These are phyloP conservation scores for Celastrina argiolus DNA, from an alignment of 2,888 invertebrate genomes.

Conservation along the genomic window DNA sequence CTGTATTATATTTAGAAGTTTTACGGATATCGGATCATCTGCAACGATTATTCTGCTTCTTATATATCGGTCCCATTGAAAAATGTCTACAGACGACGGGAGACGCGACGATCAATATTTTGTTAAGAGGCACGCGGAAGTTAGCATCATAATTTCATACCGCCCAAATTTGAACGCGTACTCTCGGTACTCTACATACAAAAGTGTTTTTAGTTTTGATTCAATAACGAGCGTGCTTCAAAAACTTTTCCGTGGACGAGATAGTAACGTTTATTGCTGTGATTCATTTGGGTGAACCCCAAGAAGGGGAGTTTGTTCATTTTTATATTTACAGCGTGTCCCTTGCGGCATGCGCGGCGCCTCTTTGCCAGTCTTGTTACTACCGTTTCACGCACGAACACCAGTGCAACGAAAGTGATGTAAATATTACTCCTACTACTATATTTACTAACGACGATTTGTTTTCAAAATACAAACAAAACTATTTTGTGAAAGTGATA, in stretches of 20 bases:
- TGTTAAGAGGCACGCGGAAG: constrained; percentile 60
- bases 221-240: constrained; percentile 43
- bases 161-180: constrained; percentile 56
- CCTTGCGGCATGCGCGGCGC: constrained; percentile 75
- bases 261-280: constrained; percentile 60
- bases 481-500: constrained; percentile 46
- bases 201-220: constrained; percentile 31
- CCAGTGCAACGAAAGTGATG: constrained; percentile 67
- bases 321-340: constrained; percentile 76
- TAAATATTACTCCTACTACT: constrained; percentile 72
- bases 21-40: constrained; percentile 57
- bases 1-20: constrained; percentile 55
- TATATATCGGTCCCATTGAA: constrained; percentile 50
- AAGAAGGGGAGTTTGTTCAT: constrained; percentile 76
- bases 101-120: constrained; percentile 71
- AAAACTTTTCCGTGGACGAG: constrained; percentile 47
- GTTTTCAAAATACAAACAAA: constrained; percentile 55
- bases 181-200: constrained; percentile 26
- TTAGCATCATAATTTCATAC: constrained; percentile 53
- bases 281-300: constrained; percentile 72
- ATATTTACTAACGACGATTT: constrained; percentile 67
- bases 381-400: constrained; percentile 73
- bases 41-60: constrained; percentile 57
- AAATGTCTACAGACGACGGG: constrained; percentile 54
- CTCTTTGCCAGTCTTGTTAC: constrained; percentile 70